Base-by-base conservation (phyloP, 2,888 invertebrate genomes). In the Dastarcus helophoroides region DNA sequence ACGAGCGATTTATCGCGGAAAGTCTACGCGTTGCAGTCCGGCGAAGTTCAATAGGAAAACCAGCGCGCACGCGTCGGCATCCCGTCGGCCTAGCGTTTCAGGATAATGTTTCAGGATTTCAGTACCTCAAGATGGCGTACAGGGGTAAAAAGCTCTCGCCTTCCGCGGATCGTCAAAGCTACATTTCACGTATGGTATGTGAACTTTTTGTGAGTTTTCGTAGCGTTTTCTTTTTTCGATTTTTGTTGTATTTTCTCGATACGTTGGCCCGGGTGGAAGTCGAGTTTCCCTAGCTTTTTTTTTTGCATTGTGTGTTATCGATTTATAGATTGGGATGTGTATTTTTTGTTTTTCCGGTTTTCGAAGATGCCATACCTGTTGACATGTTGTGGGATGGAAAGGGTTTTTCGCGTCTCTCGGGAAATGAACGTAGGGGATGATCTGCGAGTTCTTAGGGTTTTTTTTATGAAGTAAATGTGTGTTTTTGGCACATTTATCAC, bases 141-240 rank as follows among this genome's bases (percentile, higher is more conserved):
- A 44, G 48, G 50, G 48, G 48, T 47, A 44, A 47, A 44, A 48
- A 45, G 47, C 44, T 41, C 28, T 38, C 40, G 31, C 36, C 38
- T 32, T 31, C 31, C 30, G 31, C 37, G 33, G 46, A 51, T 43
- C 51, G 54, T 22, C 46, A 51, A 35, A 47, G 40, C 38, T 54
- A 56, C 47, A 50, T 51, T 32, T 53, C 51, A 38, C 53, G 57
- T 33, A 57, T 56, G 56, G 56, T 57, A 50, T 35, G 54, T 44
- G 8, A 19, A 8, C 8, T 19, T 19, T 8, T 8, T 19, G 19
- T 19, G 19, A 19, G 7, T 19, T 19, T 19, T 19, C 8, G 19
- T 8, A 8, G 7, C 19, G 8, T 19, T 7, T 7, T 19, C 7
- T 19, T 19, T 19, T 7, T 19, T 7, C 8, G 7, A 7, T 19